Conservation (phyloP, 2,888 invertebrate genomes). For the Cotesia congregata region DNA sequence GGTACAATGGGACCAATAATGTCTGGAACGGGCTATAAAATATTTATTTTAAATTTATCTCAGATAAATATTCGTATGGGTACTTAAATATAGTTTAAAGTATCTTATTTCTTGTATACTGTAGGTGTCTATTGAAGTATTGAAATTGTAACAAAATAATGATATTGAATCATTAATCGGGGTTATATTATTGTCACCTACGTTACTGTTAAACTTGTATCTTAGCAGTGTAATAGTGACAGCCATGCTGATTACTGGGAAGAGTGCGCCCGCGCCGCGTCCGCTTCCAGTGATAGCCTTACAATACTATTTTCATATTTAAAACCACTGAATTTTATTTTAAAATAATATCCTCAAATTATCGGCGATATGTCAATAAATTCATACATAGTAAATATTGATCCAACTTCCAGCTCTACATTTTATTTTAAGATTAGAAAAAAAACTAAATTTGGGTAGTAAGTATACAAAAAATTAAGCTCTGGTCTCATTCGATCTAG, state of each 20-base stretch:
- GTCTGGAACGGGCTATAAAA: too few species aligned
- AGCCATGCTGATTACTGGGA: slow-evolving; percentile 60
- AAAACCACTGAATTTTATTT: background rate
- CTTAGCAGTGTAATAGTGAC: slow-evolving; percentile 66
- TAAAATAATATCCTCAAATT: too few species aligned
- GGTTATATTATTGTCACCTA: slow-evolving; percentile 44
- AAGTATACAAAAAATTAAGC: slow-evolving; percentile 37
- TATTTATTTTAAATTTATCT: too few species aligned
- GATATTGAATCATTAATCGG: slow-evolving; percentile 9
- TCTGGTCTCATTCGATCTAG: slow-evolving; percentile 57
- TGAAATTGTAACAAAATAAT: background rate
- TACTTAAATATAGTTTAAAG: background rate
- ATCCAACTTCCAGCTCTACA: background rate
- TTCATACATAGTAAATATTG: background rate
- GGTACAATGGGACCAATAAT: too few species aligned
- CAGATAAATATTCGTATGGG: too few species aligned
- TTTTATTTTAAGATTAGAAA: background rate
- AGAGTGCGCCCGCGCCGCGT: slow-evolving; percentile 61
- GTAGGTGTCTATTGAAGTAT: background rate
- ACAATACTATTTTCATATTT: slow-evolving; percentile 9
- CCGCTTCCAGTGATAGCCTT: slow-evolving; percentile 59
- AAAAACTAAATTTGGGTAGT: slow-evolving; percentile 7
- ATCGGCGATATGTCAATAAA: too few species aligned
- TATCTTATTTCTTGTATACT: background rate
- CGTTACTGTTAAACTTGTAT: slow-evolving; percentile 60